Base-by-base conservation (phyloP, 2,797 vertebrate species). In the Rhadinocentrus ornatus region DNA sequence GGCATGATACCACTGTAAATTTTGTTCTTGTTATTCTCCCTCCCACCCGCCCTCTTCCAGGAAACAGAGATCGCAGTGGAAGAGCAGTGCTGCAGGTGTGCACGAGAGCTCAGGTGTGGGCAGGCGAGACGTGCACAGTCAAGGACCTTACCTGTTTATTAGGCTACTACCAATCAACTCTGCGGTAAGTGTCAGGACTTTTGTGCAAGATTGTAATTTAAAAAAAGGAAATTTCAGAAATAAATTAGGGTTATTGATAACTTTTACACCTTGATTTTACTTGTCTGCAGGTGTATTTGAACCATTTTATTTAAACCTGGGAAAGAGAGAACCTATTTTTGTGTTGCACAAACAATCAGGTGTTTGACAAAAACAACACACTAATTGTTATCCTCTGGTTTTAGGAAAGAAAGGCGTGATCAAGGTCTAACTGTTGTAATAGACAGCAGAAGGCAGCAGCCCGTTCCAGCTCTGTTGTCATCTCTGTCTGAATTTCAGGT, bases 401-500 rank as follows among this genome's bases (percentile, higher is more conserved):
- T 73, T 78, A 96, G 96, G 89, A 95, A 93, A 71, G 95, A 96
- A 81, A 91, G 93, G 44, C 86, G 86, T 52, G 93, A 94, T 69
- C 87, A 91, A 69, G 95, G 96, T 32, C 85, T 96, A 37, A 92
- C 94, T 44, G 82, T 96, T 62, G 85, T 97, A 44, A 91, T 96
- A 71, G 96, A 97, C 73, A 76, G 92, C 66, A 95, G 96, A 77
- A 93, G 86, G 75, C 93, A 93, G 77, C 93, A 86, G 62, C 87
- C 93, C 3, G n/a, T 82, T 67, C 80, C 92, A 56, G 83, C 83
- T 41, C 89, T 97, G 66, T 91, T 94, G 87, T 93, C 90, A 75
- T 94, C 94, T 31, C 90, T 96, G 83, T 87, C 92, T 81, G 93
- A 93, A 78, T 87, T 96, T 82, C 95, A 97, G 95, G 96, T 96